Conservation (phyloP, 2,888 invertebrate species). For the Pardosa pseudoannulata region DNA sequence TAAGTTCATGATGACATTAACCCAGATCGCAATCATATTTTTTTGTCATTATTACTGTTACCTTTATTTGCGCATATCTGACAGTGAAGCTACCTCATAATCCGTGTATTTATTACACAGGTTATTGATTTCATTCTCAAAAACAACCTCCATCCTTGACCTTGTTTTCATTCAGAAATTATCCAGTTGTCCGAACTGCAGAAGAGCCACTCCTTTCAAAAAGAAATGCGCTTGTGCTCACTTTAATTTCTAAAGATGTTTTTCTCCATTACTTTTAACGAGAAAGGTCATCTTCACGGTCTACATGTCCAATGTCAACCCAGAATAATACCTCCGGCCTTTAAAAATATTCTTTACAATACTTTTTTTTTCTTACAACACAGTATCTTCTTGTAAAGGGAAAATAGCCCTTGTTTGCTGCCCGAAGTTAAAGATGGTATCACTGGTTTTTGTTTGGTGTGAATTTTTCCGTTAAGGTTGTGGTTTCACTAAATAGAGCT, state of each 20-base stretch:
- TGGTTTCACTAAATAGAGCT: too few relatives aligned
- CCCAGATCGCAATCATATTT: background rate
- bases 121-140: background rate
- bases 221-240: conserved; percentile 25
- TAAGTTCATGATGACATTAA: background rate
- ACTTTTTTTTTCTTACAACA: background rate
- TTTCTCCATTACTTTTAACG: conserved; percentile 11
- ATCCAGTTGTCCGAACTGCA: background rate
- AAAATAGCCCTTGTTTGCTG: background rate
- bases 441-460: background rate
- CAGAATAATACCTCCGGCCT: conserved; percentile 18
- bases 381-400: background rate
- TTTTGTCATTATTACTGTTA: background rate
- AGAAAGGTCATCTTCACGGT: conserved; percentile 55
- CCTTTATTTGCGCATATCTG: too few relatives aligned
- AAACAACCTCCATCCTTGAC: conserved; percentile 36
- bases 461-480: too few relatives aligned
- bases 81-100: too few relatives aligned
- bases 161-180: conserved; percentile 24
- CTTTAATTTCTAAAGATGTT: conserved; percentile 11
- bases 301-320: conserved; percentile 52
- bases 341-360: conserved; percentile 32
- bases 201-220: conserved; percentile 23
- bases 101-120: background rate
- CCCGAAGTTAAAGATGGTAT: background rate